These are phyloP conservation scores for Choristoneura fumiferana DNA, from an alignment of 1,140 invertebrate genomes.

Conservation along the genomic window DNA sequence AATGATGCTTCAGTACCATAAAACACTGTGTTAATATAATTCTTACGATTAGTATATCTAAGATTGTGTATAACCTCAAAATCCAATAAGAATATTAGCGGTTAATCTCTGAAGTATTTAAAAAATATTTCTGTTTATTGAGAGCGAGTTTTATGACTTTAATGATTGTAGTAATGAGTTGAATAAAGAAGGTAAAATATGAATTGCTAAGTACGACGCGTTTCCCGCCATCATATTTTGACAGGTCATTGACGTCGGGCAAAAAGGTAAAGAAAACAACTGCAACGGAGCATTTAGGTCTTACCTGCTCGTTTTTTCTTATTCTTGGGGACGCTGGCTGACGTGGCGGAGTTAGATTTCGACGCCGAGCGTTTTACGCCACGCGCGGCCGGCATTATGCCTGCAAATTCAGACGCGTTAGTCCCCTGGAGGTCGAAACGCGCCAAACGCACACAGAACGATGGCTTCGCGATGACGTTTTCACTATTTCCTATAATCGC, in stretches of 20 bases:
- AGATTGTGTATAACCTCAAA: conserved; percentile 6
- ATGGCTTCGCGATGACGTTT: conserved; percentile 62
- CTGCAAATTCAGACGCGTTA: conserved; percentile 72
- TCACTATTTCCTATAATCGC: conserved; percentile 59
- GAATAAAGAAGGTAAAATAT: conserved; percentile 17
- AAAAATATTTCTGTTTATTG: background rate
- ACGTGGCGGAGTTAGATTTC: conserved; percentile 55
- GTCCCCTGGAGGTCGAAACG: conserved; percentile 58
- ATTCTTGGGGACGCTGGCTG: conserved; percentile 60
- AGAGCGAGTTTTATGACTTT: background rate
- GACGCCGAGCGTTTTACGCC: conserved; percentile 69
- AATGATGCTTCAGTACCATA: too few relatives aligned
- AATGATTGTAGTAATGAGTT: background rate
- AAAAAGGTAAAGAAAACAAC: conserved; percentile 74
- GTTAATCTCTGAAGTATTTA: background rate
- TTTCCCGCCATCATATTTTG: conserved; percentile 75
- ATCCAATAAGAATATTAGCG: background rate
- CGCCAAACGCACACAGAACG: conserved; percentile 50
- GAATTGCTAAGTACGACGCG: conserved; percentile 32
- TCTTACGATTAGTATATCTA: too few relatives aligned
- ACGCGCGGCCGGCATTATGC: conserved; percentile 70
- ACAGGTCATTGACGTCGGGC: conserved; percentile 74
- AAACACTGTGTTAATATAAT: background rate
- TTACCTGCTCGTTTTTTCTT: conserved; percentile 74
- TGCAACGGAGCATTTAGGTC: conserved; percentile 43